phyloP scores from a whole-genome alignment of 2,888 invertebrate genomes.

The Plagiodera versicolora region DNA sequence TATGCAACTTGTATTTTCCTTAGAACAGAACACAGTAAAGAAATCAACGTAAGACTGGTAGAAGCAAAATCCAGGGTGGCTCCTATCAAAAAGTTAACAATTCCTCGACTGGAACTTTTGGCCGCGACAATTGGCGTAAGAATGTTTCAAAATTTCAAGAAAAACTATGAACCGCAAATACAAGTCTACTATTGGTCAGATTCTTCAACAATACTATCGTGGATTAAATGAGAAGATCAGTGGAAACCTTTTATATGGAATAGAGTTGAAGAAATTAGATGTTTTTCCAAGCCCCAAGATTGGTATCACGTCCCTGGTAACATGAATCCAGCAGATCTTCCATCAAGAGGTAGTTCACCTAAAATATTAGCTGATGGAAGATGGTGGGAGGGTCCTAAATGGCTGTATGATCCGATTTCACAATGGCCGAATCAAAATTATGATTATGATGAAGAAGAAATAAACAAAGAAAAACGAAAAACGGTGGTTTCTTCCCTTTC shows the following conservation, averaged over 20 bases:
- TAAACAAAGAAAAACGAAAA: background rate
- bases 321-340: no score
- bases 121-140: constrained; percentile 17
- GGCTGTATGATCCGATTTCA: constrained; percentile 5
- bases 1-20: no score
- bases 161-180: constrained; percentile 2
- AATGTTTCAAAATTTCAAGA: constrained; percentile 2
- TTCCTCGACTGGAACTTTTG: constrained; percentile 23
- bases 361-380: no score
- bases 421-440: constrained; percentile 5
- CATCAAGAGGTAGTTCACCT: no score
- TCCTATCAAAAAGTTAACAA: constrained; percentile 12
- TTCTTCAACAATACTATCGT: constrained; percentile 36
- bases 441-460: constrained; percentile 3
- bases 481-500: background rate
- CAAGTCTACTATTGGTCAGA: constrained; percentile 38
- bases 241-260: no score
- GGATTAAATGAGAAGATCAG: constrained; percentile 30
- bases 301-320: no score
- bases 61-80: constrained; percentile 16
- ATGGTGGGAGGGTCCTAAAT: background rate
- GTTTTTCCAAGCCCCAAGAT: background rate
- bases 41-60: constrained; percentile 8
- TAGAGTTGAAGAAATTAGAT: no score
- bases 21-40: no score